phyloP scores from a whole-genome alignment of 2,888 invertebrate genomes.

The Reticulitermes lucifugus region DNA sequence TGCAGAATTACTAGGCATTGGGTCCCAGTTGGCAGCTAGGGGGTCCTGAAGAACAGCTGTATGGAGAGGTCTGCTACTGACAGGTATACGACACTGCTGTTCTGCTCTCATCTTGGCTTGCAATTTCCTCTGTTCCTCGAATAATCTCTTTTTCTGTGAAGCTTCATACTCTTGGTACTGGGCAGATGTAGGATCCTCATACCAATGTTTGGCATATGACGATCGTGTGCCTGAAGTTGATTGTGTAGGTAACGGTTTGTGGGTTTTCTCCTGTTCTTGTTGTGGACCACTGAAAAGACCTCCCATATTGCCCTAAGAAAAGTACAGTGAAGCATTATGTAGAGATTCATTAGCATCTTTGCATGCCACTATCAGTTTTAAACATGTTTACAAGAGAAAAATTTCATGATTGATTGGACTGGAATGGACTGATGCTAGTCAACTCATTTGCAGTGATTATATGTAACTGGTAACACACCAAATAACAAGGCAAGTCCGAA shows the following conservation, averaged over 20 bases:
- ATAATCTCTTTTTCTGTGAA: neutral
- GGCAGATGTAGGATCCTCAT: neutral
- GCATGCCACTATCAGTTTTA: too few relatives aligned
- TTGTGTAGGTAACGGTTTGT: neutral
- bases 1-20: neutral
- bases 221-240: neutral
- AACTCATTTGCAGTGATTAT: too few relatives aligned
- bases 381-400: too few relatives aligned
- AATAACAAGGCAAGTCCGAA: too few relatives aligned
- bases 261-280: neutral
- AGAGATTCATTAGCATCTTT: too few relatives aligned
- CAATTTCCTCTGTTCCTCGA: neutral
- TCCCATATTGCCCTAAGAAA: neutral
- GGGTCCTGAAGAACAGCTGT: neutral
- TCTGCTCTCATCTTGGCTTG: neutral
- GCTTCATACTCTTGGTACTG: neutral
- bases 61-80: neutral
- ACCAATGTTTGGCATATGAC: neutral
- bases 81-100: neutral
- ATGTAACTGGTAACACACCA: too few relatives aligned
- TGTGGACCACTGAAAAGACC: neutral
- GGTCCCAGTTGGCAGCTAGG: neutral
- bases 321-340: neutral
- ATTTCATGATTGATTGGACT: too few relatives aligned
- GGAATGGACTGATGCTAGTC: too few relatives aligned